Percentiles rank a stretch among this genome's conserved stretches.
Conservation (phyloP, 2,797 vertebrate species). For the Falco cherrug region DNA sequence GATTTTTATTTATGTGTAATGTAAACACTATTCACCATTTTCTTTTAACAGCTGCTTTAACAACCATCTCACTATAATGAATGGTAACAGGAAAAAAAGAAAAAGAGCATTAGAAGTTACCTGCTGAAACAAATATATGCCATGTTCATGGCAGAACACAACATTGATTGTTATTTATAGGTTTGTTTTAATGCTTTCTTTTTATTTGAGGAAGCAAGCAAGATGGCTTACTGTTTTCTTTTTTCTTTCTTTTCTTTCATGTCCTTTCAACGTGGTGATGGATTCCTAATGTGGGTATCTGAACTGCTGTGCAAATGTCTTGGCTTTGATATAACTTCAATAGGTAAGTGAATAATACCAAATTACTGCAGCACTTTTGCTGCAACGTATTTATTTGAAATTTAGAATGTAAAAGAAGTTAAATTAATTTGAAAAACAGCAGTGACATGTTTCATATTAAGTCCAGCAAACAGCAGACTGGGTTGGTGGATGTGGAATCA, state of each 20-base stretch:
- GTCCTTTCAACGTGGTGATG: neutral
- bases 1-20: slow-evolving; percentile 50
- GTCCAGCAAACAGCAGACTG: neutral
- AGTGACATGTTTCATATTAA: neutral
- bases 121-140: slow-evolving; percentile 1
- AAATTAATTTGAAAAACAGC: neutral
- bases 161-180: neutral
- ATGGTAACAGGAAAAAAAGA: neutral
- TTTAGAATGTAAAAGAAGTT: neutral
- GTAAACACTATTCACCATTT: slow-evolving; percentile 15
- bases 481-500: neutral
- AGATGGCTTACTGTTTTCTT: slow-evolving; percentile 23
- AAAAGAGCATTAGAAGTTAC: neutral
- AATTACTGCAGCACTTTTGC: neutral
- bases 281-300: slow-evolving; percentile 16
- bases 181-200: neutral
- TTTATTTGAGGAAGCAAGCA: neutral
- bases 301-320: slow-evolving; percentile 31
- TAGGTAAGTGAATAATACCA: slow-evolving; percentile 76
- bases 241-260: slow-evolving; percentile 63
- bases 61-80: slow-evolving; percentile 43
- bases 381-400: neutral
- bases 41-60: slow-evolving; percentile 48
- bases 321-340: slow-evolving; percentile 28
- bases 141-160: neutral